Evolutionary conservation across 2,888 invertebrate genomes (phyloP), one percentile per base, ranked within the genome.

Genomic region (Altica lythri): DNA sequence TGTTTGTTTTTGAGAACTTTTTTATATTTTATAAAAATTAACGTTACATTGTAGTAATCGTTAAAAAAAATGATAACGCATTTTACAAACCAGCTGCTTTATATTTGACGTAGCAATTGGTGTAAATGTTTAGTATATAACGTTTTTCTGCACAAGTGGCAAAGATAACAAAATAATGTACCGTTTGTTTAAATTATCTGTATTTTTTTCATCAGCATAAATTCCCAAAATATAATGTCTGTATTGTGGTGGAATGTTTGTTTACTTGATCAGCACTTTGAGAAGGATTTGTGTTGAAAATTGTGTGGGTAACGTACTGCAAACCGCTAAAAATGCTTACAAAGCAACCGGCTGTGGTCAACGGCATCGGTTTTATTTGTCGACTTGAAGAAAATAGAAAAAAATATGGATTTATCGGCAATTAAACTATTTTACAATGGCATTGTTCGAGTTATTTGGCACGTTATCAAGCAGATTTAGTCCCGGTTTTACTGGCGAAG

Each of bases 321-420:
- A 29, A 29, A 38, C 6, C 19, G n/a, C 10, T 16, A 19, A 38
- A 38, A 38, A 38, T 19, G 38, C 38, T 18, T 38, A 38, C 37
- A 16, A 16, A 9, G 17, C 16, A 37, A 12, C 19, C 8, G 17
- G 35, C 47, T 12, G 8, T 16, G 14, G 27, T n/a, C 4, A 17
- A 16, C 35, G 35, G 14, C 22, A n/a, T n/a, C n/a, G n/a, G 53
- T 40, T 43, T 37, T 53, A 47, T 47, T 47, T 27, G 48, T 43
- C 30, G 43, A 48, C 48, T 43, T 48, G 14, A 22, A 42, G 25
- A 17, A 45, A 55, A n/a, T n/a, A n/a, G n/a, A 51, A 51, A 19
- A 61, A 61, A 61, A 61, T 59, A 59, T 59, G 57, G 55, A 61
- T 61, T 61, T 59, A 60, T 61, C 45, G 60, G 47, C 61, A 59